Evolutionary conservation across 2,888 invertebrate genomes (phyloP).

Genomic region (Luperina testacea): DNA sequence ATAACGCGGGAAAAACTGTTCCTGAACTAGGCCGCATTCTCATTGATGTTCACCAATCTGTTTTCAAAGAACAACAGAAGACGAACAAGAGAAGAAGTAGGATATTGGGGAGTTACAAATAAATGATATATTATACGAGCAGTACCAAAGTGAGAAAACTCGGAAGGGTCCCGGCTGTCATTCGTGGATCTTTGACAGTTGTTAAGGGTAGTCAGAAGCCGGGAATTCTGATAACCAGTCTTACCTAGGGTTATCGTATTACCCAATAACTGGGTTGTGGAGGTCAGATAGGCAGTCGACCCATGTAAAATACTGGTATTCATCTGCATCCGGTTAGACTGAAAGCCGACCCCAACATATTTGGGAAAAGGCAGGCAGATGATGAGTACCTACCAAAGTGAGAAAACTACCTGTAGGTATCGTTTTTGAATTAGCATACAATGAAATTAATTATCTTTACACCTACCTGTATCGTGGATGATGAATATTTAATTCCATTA

Average conservation of each 20-base stretch:
- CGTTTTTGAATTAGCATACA: background rate
- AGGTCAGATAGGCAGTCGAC: too few species aligned
- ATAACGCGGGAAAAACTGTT: background rate
- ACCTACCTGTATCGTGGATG: background rate
- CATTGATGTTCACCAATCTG: background rate
- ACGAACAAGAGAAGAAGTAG: background rate
- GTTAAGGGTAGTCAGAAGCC: too few species aligned
- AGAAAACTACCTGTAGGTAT: background rate
- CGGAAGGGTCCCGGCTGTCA: too few species aligned
- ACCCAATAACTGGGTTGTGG: too few species aligned
- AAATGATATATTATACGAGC: background rate
- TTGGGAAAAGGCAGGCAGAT: too few species aligned
- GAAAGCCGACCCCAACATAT: too few species aligned
- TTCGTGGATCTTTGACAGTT: too few species aligned
- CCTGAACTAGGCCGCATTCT: background rate
- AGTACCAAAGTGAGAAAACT: too few species aligned
- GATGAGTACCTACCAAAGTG: background rate
- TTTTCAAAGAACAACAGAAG: background rate
- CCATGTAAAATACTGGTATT: too few species aligned
- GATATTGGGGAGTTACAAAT: background rate
- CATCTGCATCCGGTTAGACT: too few species aligned
- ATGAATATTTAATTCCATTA: background rate
- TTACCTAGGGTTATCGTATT: too few species aligned
- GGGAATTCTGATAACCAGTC: too few species aligned
- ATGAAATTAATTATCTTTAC: background rate